Evolutionary conservation across 1,140 invertebrate genomes (phyloP).

Genomic region (Formica exsecta): DNA sequence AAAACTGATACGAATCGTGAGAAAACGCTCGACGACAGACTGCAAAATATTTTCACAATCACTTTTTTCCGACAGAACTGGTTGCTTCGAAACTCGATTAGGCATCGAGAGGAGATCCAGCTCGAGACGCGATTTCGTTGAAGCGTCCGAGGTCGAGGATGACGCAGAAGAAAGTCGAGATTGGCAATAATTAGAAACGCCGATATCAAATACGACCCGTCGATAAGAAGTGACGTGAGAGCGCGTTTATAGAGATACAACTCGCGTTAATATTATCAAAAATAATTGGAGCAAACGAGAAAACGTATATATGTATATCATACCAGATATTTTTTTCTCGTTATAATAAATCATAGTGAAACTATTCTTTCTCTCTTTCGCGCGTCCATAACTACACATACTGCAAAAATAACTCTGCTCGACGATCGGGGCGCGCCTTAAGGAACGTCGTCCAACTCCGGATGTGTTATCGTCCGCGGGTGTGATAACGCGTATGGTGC

Average conservation of each 20-base stretch:
- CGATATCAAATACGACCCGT: neutral
- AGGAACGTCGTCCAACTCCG: slow-evolving; percentile 69
- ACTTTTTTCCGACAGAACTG: slow-evolving; percentile 80
- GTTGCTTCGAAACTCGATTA: slow-evolving; percentile 75
- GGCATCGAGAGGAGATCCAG: slow-evolving; percentile 75
- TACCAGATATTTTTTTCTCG: neutral
- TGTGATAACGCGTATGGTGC: slow-evolving; percentile 63
- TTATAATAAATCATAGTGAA: neutral
- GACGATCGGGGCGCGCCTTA: slow-evolving; percentile 19
- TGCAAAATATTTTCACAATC: slow-evolving; percentile 81
- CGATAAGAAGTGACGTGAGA: slow-evolving; percentile 11
- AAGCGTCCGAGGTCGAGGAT: slow-evolving; percentile 40
- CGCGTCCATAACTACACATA: neutral
- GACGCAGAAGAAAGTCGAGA: slow-evolving; percentile 46
- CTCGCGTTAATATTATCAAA: neutral
- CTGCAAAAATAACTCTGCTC: neutral
- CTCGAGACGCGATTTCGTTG: slow-evolving; percentile 74
- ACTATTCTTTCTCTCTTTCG: neutral
- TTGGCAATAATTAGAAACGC: neutral
- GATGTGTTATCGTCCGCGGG: slow-evolving; percentile 71
- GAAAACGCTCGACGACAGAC: slow-evolving; percentile 41
- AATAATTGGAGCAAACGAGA: neutral
- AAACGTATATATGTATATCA: neutral
- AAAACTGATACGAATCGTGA: slow-evolving; percentile 42
- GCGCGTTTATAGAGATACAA: neutral